Conservation (phyloP, 2,797 vertebrate genomes). For the Myiothlypis chrysogaster region DNA sequence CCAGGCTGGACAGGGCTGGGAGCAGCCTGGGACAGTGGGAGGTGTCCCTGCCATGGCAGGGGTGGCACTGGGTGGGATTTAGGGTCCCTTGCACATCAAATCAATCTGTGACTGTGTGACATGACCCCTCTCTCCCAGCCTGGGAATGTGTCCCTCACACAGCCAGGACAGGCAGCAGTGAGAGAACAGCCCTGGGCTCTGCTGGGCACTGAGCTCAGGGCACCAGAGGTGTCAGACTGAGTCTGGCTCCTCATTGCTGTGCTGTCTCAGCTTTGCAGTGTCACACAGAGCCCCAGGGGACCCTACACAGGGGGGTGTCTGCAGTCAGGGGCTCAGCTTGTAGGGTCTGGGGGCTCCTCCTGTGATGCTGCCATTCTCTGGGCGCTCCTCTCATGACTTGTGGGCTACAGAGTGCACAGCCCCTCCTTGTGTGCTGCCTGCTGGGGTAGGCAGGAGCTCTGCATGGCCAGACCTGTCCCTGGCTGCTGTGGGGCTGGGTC, state of each 20-base stretch:
- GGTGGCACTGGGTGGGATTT: not conserved
- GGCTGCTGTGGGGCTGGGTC: not conserved
- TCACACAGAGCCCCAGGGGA: not conserved
- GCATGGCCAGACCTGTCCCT: not conserved
- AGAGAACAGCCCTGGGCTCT: not conserved
- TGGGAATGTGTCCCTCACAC: rapidly evolving
- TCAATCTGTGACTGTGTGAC: not conserved
- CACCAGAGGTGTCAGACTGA: not conserved
- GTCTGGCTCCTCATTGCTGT: rapidly evolving
- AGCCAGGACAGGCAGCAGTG: not conserved
- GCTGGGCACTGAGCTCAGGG: not conserved
- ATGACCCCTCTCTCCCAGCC: not conserved
- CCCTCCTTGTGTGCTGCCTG: not conserved
- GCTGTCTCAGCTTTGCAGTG: not conserved
- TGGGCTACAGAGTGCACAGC: not conserved
- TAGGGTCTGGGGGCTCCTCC: not conserved
- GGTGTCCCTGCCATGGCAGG: not conserved
- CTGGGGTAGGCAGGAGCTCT: not conserved
- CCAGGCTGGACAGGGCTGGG: not conserved
- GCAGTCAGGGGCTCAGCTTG: rapidly evolving
- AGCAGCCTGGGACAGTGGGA: not conserved
- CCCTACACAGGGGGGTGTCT: not conserved
- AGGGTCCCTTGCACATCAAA: not conserved
- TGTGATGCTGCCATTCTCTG: not conserved
- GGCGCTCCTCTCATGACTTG: rapidly evolving